A percentile compares a stretch with the other conserved stretches of the same genome.
These are phyloP conservation scores for Lepidocolaptes lacrymiger DNA, from an alignment of 2,797 vertebrate genomes.

Conservation along the genomic window DNA sequence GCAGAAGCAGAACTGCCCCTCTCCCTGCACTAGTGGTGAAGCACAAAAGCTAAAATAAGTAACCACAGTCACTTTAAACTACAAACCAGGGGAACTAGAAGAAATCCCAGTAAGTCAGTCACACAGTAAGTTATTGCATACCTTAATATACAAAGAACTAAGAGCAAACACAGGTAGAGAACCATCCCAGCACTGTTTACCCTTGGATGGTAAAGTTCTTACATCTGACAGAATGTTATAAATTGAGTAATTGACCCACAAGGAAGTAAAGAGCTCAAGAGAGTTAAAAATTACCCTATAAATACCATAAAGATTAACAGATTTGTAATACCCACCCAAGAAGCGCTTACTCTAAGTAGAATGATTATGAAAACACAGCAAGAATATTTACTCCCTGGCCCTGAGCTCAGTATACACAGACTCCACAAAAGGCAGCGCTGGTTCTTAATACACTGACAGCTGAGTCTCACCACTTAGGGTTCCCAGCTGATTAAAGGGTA, in stretches of 20 bases:
- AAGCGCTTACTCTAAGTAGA: slow-evolving; percentile 68
- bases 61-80: background rate
- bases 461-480: slow-evolving; percentile 35
- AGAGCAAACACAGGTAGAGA: slow-evolving; percentile 51
- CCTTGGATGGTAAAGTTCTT: slow-evolving; percentile 38
- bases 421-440: slow-evolving; percentile 57
- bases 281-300: slow-evolving; percentile 72
- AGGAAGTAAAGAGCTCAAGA: slow-evolving; percentile 30
- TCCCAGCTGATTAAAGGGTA: slow-evolving; percentile 24
- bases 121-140: background rate
- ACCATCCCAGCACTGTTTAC: slow-evolving; percentile 30
- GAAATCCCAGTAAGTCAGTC: background rate
- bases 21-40: background rate
- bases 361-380: slow-evolving; percentile 66
- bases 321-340: slow-evolving; percentile 70
- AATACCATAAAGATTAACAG: slow-evolving; percentile 74
- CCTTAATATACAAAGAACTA: background rate
- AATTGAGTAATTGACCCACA: slow-evolving; percentile 39
- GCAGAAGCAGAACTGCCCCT: background rate
- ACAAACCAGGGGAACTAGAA: background rate
- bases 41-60: background rate
- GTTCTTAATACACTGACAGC: slow-evolving; percentile 51
- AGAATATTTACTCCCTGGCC: slow-evolving; percentile 60
- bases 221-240: slow-evolving; percentile 32
- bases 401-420: slow-evolving; percentile 51